Evolutionary conservation across 2,113 vertebrate species (phyloP).

Genomic region (Prunella himalayana): DNA sequence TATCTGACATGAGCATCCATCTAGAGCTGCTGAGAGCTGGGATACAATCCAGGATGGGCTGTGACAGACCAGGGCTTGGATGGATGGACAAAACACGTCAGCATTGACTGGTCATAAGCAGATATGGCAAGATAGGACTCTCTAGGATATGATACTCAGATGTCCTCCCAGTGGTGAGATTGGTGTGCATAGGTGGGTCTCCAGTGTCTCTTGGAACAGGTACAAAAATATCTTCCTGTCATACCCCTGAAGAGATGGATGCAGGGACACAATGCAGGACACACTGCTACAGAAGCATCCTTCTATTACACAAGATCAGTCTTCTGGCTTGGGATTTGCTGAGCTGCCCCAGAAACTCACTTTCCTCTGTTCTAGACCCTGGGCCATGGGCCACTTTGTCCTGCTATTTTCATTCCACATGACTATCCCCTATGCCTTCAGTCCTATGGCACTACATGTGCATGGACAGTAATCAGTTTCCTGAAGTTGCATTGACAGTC

Average conservation of each 20-base stretch:
- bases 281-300: neutral
- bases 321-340: neutral
- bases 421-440: neutral
- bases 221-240: neutral
- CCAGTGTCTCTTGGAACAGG: neutral
- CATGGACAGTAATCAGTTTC: neutral
- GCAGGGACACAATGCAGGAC: neutral
- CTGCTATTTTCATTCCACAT: neutral
- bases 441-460: neutral
- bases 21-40: neutral
- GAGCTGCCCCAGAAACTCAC: neutral
- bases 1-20: rapidly evolving
- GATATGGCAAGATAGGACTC: neutral
- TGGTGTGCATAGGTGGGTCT: rapidly evolving
- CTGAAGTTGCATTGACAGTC: neutral
- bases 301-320: neutral
- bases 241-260: neutral
- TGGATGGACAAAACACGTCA: neutral
- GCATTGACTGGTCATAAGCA: rapidly evolving
- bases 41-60: neutral
- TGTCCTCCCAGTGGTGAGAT: rapidly evolving
- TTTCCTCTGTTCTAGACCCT: neutral
- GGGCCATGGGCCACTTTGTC: neutral
- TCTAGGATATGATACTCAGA: neutral
- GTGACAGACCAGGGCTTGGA: neutral